phyloP scores from a whole-genome alignment of 2,888 invertebrate genomes.

The Epistrophe eligans region DNA sequence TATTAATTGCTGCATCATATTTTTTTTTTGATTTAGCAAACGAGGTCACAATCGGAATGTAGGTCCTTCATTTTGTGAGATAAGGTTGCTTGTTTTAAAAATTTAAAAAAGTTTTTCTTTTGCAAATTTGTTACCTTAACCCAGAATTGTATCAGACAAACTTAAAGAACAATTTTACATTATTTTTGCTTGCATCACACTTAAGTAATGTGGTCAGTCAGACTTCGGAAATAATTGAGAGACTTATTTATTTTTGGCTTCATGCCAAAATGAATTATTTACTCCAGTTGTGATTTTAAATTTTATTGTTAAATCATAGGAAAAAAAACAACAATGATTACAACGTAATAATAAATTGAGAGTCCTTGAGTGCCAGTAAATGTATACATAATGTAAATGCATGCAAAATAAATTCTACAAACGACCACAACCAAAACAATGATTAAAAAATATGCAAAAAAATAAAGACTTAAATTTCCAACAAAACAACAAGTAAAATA shows the following conservation, averaged over 20 bases:
- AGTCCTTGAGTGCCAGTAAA: not conserved
- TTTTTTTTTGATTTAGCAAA: not conserved
- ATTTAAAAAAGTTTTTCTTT: conserved; percentile 6
- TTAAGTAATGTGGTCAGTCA: conserved; percentile 6
- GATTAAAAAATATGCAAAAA: not conserved
- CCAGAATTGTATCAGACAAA: conserved; percentile 13
- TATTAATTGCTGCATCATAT: conserved; percentile 30
- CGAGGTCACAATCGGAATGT: conserved; percentile 21
- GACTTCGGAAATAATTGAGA: not conserved
- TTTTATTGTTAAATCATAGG: conserved; percentile 11
- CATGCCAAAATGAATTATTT: conserved; percentile 11
- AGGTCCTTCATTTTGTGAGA: not conserved
- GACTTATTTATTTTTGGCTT: conserved; percentile 18
- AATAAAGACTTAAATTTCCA: conserved; percentile 19
- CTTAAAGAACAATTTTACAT: not conserved
- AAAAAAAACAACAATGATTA: not conserved
- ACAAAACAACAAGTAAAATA: conserved; percentile 14
- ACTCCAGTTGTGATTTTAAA: conserved; percentile 6
- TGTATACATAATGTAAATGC: conserved; percentile 12
- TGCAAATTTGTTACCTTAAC: conserved; percentile 13
- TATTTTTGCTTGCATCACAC: conserved; percentile 17
- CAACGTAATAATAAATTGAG: not conserved
- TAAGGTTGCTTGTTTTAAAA: conserved; percentile 1
- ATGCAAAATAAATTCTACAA: conserved; percentile 50
- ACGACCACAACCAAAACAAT: conserved; percentile 36